Conservation (phyloP, 2,113 vertebrate species). For the human region DNA sequence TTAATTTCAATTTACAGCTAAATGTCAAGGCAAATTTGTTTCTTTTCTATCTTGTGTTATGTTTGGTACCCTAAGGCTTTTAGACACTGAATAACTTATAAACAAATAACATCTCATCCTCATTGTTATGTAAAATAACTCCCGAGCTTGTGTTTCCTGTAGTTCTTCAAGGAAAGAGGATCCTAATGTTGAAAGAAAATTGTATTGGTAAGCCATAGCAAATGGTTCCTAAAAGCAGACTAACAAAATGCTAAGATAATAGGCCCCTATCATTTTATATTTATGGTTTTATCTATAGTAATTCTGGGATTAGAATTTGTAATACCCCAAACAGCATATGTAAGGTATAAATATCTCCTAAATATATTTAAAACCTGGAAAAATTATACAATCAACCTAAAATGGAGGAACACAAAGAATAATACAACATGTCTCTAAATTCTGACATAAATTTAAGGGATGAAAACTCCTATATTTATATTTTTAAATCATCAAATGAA, state of each 20-base stretch:
- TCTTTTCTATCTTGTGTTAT: neutral
- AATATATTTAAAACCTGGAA: neutral
- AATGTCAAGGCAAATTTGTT: constrained; percentile 49
- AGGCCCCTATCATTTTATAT: neutral
- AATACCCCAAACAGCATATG: neutral
- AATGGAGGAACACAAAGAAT: neutral
- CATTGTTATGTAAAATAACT: constrained; percentile 53
- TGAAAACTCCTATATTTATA: neutral
- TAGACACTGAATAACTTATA: neutral
- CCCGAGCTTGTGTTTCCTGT: neutral
- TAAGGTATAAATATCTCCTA: neutral
- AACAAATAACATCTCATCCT: constrained; percentile 36
- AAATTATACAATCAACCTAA: neutral
- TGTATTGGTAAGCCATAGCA: neutral
- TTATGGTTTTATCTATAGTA: neutral
- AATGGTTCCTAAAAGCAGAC: constrained; percentile 4
- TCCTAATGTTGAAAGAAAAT: neutral
- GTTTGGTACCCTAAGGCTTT: neutral
- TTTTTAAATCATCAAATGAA: constrained; percentile 18
- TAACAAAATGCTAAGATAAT: neutral
- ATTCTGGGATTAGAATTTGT: neutral
- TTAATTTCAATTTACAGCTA: constrained; percentile 63
- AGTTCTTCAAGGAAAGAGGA: constrained; percentile 29
- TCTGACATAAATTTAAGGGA: neutral
- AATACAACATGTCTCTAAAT: neutral